Evolutionary conservation across 2,888 invertebrate species (phyloP), one percentile per base, ranked within the genome.

Genomic region (Catocala nupta): DNA sequence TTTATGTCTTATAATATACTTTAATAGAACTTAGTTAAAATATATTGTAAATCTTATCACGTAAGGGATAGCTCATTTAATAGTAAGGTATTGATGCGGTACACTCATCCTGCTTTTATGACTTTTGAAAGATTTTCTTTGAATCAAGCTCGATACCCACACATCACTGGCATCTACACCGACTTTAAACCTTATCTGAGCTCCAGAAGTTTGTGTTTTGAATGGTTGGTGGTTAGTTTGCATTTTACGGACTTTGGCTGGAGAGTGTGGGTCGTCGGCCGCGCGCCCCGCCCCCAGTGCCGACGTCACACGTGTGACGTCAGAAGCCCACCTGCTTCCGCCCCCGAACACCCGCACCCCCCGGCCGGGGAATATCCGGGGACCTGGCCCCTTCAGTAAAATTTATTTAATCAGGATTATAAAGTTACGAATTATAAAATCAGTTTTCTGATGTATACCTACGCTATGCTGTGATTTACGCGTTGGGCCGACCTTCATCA

Each of bases 261-360:
- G 54, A 70, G 68, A 77, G 63, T 74, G 66, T 82, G 82, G 89
- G 89, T 90, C 89, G 87, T 71, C 84, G 89, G 81, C 88, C 90
- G 84, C 78, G 80, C 68, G 85, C 85, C 88, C 87, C 90, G 88
- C 89, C 90, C 82, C 82, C 84, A 54, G 68, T 59, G 59, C 86
- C 88, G 92, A 93, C 93, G 93, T 92, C 92, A 92, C 84, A 66
- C 71, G 68, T 56, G 86, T 92, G 92, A 92, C 93, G 93, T 92
- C 92, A 91, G 82, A 68, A 74, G 65, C 78, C 80, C 75, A 84
- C 86, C 87, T 85, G 82, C 86, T 84, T 82, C 82, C 77, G 71
- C 80, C 83, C 82, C 78, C 70, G 72, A 64, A 67, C 59, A 59
- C 72, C 70, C 77, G 70, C 70, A 59, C 67, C 74, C 75, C 78